Conservation (phyloP, 2,888 invertebrate species). For the Sthenelais limicola region DNA sequence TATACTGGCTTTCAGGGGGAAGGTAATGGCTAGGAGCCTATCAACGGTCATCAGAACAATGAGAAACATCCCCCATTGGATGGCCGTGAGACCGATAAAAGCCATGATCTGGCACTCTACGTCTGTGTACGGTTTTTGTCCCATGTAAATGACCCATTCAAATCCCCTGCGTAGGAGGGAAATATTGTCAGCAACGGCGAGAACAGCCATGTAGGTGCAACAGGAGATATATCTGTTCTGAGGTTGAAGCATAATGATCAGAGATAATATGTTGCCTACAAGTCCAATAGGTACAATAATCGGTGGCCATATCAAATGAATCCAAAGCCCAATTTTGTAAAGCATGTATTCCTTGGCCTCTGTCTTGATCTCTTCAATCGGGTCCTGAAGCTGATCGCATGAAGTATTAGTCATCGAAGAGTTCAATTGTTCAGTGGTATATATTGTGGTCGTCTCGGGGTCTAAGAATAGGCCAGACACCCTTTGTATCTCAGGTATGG, state of each 20-base stretch:
- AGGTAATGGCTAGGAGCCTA: background rate
- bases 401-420: too few species aligned
- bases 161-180: conserved; percentile 3
- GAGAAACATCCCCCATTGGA: conserved; percentile 12
- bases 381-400: too few species aligned
- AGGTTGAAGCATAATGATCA: conserved; percentile 4
- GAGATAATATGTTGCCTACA: background rate
- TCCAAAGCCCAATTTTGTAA: conserved; percentile 3
- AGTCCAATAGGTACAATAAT: conserved; percentile 8
- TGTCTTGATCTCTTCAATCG: background rate
- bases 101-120: conserved; percentile 16
- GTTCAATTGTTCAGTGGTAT: too few species aligned
- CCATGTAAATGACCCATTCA: conserved; percentile 21
- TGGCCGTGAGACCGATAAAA: background rate
- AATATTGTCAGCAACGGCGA: background rate
- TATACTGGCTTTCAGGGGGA: background rate
- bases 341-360: conserved; percentile 1
- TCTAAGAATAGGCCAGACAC: too few species aligned
- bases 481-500: too few species aligned
- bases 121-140: conserved; percentile 2
- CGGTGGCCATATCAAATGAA: conserved; percentile 10
- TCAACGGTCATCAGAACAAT: conserved; percentile 14
- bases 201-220: conserved; percentile 11
- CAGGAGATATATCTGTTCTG: background rate
- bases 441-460: too few species aligned